Conservation (phyloP, 2,888 invertebrate species). For the Drosophila lutescens region DNA sequence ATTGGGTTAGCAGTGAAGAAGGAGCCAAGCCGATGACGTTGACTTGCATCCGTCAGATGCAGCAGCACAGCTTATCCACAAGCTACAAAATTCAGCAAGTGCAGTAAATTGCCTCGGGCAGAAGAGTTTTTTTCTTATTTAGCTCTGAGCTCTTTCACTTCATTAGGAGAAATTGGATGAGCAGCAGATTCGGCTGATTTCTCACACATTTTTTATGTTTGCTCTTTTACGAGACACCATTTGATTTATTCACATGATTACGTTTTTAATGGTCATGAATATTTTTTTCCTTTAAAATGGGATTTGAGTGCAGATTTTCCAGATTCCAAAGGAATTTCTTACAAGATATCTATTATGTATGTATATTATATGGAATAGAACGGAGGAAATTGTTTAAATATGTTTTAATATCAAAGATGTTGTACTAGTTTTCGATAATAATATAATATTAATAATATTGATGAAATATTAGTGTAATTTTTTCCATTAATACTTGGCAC, state of each 20-base stretch:
- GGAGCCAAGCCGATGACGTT: slow-evolving; percentile 42
- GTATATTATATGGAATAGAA: neutral
- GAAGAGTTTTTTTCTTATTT: slow-evolving; percentile 8
- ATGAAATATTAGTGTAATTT: no score
- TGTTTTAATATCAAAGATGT: neutral
- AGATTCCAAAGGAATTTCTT: neutral
- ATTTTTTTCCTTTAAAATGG: slow-evolving; percentile 15
- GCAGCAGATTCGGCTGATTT: slow-evolving; percentile 35
- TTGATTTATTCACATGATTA: slow-evolving; percentile 37
- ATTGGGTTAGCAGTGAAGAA: slow-evolving; percentile 71
- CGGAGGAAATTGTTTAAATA: slow-evolving; percentile 4
- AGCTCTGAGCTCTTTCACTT: slow-evolving; percentile 25
- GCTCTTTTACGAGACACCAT: slow-evolving; percentile 34
- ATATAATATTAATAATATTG: no score
- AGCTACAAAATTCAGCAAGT: slow-evolving; percentile 46
- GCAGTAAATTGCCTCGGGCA: slow-evolving; percentile 22
- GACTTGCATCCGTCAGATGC: slow-evolving; percentile 33
- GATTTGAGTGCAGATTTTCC: slow-evolving; percentile 6
- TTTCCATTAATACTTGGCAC: no score
- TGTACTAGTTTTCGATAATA: no score
- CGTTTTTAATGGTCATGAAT: slow-evolving; percentile 37
- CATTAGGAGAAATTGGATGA: slow-evolving; percentile 43
- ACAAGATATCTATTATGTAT: neutral
- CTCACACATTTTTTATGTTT: slow-evolving; percentile 41
- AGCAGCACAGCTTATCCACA: slow-evolving; percentile 12